Evolutionary conservation across 2,888 invertebrate genomes (phyloP), one percentile per base, ranked within the genome.

Genomic region (Chrysomela aeneicollis): DNA sequence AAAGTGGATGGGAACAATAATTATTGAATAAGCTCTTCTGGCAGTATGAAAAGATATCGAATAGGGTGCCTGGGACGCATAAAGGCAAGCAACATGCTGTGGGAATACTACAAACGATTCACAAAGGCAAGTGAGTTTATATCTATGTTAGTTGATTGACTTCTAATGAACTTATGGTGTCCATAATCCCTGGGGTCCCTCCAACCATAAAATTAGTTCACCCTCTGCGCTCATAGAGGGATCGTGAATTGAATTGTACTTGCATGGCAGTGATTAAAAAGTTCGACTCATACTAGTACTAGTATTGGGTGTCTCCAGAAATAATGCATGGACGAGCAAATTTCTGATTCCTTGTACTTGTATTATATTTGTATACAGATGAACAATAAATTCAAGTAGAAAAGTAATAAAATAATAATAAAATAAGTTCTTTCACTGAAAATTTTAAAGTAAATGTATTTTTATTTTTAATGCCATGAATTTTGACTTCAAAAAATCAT

Each of bases 111-210:
- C 57, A 61, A 59, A 61, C 64, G 58, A 62, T 69, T 66, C 61
- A 51, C 64, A 63, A 61, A 59, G 61, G 64, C 63, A 55, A 67
- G 67, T 49, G 63, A 74, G 72, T 78, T 78, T 76, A 77, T 77
- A 73, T 74, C 73, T 74, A 71, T 77, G 79, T 78, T 79, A 79
- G 78, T 77, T 79, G 81, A 82, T 82, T 81, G 81, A 81, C 81
- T 81, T 81, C 78, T 82, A 82, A 82, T 82, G 81, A 82, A 82
- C 80, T 82, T 82, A 81, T 76, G 76, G 77, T 79, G 80, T 79
- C 75, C 74, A 75, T 77, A 77, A 74, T 74, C 76, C 81, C 76
- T 76, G 59, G 68, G 79, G 75, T 71, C 53, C 54, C 61, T 60
- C 63, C 70, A 67, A 62, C 74, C 71, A 64, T 73, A 72, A 73